phyloP scores from a whole-genome alignment of 2,888 invertebrate species.

The Lordiphosa andalusiaca region DNA sequence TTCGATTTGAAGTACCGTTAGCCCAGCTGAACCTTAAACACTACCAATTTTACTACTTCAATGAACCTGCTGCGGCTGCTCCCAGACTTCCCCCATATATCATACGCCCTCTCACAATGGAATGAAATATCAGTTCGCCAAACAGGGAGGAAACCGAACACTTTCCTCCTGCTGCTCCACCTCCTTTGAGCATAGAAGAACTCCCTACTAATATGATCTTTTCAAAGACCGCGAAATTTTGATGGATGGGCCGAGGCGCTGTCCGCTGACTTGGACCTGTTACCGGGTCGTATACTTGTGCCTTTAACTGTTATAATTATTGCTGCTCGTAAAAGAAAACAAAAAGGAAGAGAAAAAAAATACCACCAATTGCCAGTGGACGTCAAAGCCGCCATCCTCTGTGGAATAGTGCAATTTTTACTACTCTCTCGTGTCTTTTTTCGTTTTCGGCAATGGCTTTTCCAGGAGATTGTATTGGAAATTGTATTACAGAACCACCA shows the following conservation, averaged over 20 bases:
- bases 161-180: conserved; percentile 2
- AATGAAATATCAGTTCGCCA: conserved; percentile 30
- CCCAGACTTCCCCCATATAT: not conserved
- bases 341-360: conserved; percentile 1
- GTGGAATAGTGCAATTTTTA: conserved; percentile 14
- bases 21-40: conserved; percentile 27
- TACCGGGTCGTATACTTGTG: conserved; percentile 36
- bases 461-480: not conserved
- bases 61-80: conserved; percentile 6
- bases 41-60: conserved; percentile 15
- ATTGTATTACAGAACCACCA: too few relatives aligned
- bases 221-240: conserved; percentile 1
- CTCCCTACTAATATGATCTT: not conserved
- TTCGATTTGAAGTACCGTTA: conserved; percentile 68
- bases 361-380: not conserved
- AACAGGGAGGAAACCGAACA: conserved; percentile 1
- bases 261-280: conserved; percentile 22
- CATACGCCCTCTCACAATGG: conserved; percentile 29
- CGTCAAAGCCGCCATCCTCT: not conserved
- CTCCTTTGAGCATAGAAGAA: not conserved
- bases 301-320: conserved; percentile 38
- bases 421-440: conserved; percentile 13
- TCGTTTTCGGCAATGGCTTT: not conserved
- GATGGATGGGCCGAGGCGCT: conserved; percentile 26
- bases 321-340: conserved; percentile 30